phyloP scores from a whole-genome alignment of 2,797 vertebrate genomes.

The Gouania willdenowi region DNA sequence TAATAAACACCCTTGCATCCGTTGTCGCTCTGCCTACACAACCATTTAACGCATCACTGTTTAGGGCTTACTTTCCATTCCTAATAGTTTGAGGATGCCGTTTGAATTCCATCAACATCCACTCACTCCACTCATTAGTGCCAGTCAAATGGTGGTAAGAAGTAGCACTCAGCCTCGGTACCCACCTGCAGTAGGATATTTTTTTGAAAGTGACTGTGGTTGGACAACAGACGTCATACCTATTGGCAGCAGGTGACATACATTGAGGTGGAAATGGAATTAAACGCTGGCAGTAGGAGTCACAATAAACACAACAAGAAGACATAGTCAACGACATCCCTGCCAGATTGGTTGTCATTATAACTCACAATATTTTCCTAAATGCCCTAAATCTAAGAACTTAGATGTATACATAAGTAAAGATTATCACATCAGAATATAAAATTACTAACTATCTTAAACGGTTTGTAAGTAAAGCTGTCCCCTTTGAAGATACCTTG shows the following conservation, averaged over 20 bases:
- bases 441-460: too few relatives aligned
- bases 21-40: too few relatives aligned
- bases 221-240: constrained; percentile 33
- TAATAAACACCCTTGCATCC: constrained; percentile 64
- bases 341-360: too few relatives aligned
- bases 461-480: too few relatives aligned
- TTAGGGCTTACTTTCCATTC: constrained; percentile 52
- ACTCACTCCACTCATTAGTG: constrained; percentile 65
- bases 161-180: constrained; percentile 41
- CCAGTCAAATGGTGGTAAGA: constrained; percentile 57
- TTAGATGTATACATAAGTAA: too few relatives aligned
- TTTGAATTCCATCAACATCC: constrained; percentile 66
- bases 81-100: constrained; percentile 57
- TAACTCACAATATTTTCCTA: too few relatives aligned
- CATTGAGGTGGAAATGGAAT: constrained; percentile 31
- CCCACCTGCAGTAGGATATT: constrained; percentile 30
- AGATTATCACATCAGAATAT: too few relatives aligned
- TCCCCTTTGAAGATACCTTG: too few relatives aligned
- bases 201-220: constrained; percentile 20
- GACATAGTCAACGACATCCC: too few relatives aligned
- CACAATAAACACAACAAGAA: not conserved
- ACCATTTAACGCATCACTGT: constrained; percentile 55
- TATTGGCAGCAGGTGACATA: constrained; percentile 55
- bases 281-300: constrained; percentile 18
- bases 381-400: too few relatives aligned